Evolutionary conservation across 2,797 vertebrate species (phyloP).

Genomic region (Tokudaia tokunoshimensis): DNA sequence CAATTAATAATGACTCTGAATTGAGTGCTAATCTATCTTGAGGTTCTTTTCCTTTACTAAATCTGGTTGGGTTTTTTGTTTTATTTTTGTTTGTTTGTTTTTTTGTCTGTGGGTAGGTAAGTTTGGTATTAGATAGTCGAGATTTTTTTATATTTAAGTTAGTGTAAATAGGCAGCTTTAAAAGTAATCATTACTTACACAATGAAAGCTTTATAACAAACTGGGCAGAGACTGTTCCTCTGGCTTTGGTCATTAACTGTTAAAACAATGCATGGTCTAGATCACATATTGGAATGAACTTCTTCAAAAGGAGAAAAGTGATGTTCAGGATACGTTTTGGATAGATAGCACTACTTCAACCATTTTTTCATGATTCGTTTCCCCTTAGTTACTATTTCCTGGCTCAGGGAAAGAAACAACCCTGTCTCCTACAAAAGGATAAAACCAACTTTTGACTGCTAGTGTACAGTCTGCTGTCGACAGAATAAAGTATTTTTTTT

Average conservation of each 20-base stretch:
- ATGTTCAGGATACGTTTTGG: constrained; percentile 17
- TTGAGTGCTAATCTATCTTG: neutral
- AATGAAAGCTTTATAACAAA: constrained; percentile 55
- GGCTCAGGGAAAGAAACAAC: neutral
- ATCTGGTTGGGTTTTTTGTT: neutral
- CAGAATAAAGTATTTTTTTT: neutral
- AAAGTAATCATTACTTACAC: constrained; percentile 34
- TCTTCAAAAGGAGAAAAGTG: constrained; percentile 41
- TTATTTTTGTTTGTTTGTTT: too few species aligned
- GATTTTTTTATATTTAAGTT: constrained; percentile 4
- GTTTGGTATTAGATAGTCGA: constrained; percentile 33
- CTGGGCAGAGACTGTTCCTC: constrained; percentile 28
- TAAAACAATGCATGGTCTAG: neutral
- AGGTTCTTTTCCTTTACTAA: constrained; percentile 38
- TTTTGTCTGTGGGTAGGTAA: neutral
- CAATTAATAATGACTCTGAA: constrained; percentile 1
- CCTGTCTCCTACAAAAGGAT: constrained; percentile 14
- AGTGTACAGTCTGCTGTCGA: neutral
- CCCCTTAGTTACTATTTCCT: neutral
- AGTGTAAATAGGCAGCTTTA: constrained; percentile 6
- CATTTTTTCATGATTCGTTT: neutral
- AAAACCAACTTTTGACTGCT: constrained; percentile 15
- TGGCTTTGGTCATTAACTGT: neutral
- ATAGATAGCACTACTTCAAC: constrained; percentile 35
- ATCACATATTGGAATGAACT: neutral